Percentiles rank a stretch among this genome's conserved stretches.
phyloP scores from a whole-genome alignment of 2,113 vertebrate genomes.

The Pangasianodon hypophthalmus region DNA sequence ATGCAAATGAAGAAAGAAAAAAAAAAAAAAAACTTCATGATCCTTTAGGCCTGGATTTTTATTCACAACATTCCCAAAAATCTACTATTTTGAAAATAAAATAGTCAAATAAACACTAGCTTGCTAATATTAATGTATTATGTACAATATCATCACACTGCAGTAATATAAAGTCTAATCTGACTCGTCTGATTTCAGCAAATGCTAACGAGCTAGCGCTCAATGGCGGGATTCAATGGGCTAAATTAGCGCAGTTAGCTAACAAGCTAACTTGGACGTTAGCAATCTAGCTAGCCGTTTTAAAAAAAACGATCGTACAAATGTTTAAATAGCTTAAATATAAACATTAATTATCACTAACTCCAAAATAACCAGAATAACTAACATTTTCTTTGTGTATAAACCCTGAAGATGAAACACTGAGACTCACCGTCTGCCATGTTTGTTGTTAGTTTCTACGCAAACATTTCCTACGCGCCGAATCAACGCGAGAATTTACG shows the following conservation, averaged over 20 bases:
- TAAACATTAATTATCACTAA: background rate
- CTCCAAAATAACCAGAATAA: background rate
- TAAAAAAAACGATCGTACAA: background rate
- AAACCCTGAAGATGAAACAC: slow-evolving; percentile 33
- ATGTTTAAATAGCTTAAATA: background rate
- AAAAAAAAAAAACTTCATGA: background rate
- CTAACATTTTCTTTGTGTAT: rapidly evolving
- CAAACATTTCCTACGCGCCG: slow-evolving; percentile 16
- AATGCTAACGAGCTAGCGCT: background rate
- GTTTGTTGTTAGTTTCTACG: slow-evolving; percentile 75
- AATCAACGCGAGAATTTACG: background rate
- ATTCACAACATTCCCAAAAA: background rate
- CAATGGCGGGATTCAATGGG: slow-evolving; percentile 52
- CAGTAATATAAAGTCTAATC: background rate
- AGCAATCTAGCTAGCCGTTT: background rate
- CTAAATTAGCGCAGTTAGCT: slow-evolving; percentile 24
- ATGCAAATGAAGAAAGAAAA: background rate
- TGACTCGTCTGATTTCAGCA: background rate
- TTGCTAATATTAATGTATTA: background rate
- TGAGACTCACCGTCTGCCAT: slow-evolving; percentile 79
- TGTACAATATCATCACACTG: background rate
- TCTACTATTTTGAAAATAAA: background rate
- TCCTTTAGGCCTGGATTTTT: background rate
- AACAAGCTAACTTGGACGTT: background rate
- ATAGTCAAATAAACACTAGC: background rate